A percentile compares a stretch with the other conserved stretches of the same genome.
Conservation (phyloP, 2,797 vertebrate species). For the Danio choprae region DNA sequence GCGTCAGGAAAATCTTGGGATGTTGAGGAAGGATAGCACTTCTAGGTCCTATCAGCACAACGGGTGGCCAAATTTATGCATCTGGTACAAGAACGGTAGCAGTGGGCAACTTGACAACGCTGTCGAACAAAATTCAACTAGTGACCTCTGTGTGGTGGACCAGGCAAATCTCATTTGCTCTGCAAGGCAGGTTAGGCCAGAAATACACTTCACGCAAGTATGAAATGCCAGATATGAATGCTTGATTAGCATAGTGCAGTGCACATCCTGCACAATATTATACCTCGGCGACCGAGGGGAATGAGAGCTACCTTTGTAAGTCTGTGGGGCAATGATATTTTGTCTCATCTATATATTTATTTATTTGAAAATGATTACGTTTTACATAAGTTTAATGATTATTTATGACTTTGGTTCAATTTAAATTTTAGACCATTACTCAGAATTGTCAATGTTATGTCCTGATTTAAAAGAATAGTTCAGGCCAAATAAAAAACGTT, state of each 20-base stretch:
- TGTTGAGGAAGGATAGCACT: not conserved
- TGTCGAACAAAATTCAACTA: not conserved
- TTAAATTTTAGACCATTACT: too few relatives aligned
- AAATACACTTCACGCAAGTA: conserved; percentile 18
- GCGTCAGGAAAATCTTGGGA: not conserved
- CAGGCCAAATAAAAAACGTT: too few relatives aligned
- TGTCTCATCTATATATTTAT: not conserved
- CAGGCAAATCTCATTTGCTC: not conserved
- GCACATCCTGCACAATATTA: not conserved
- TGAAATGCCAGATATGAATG: not conserved
- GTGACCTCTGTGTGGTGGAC: conserved; percentile 2
- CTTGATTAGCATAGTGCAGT: not conserved
- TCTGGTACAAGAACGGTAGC: not conserved
- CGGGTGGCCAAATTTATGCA: not conserved
- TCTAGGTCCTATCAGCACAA: not conserved
- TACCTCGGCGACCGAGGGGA: not conserved
- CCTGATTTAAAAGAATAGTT: too few relatives aligned
- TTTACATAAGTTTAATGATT: too few relatives aligned
- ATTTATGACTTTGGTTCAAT: too few relatives aligned
- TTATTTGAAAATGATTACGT: not conserved
- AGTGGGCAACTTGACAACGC: not conserved
- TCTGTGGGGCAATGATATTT: not conserved
- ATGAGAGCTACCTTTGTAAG: not conserved
- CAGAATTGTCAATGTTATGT: too few relatives aligned
- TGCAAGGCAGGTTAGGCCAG: conserved; percentile 7